Evolutionary conservation across 2,113 vertebrate species (phyloP), one percentile per base, ranked within the genome.

Genomic region (Oxyura jamaicensis): DNA sequence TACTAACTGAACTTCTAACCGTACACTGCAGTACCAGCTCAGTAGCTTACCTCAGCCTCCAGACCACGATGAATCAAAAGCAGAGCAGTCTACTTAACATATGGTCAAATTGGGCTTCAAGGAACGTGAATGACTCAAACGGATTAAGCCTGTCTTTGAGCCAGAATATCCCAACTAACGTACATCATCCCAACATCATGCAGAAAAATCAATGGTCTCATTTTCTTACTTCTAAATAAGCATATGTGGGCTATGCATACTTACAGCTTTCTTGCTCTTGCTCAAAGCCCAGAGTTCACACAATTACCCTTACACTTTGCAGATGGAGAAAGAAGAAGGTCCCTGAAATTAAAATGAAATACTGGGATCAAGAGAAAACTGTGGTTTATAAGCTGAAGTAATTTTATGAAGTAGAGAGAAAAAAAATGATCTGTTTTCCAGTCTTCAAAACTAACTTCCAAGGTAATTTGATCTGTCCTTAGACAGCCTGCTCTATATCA

Each of bases 191-290:
- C 53, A 74, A 74, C 7, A 50, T 19, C 67, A 39, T 3, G 22
- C 26, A 56, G 60, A 52, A 60, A 53, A 55, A 66, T 13, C 39
- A 25, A n/a, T 3, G 10, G 21, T 25, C 35, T 74, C 35, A 19
- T 5, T 29, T 33, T 22, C 19, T 26, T 52, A 15, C 31, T 88
- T 50, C 67, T 50, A 28, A 56, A 33, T 10, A 42, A 63, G 56
- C 20, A 22, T 17, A 46, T 0, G 0, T 8, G 58, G 35, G 13
- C 23, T 2, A n/a, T 52, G 15, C 17, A 20, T 13, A 63, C 36
- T 60, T 58, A 58, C 48, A 50, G 22, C 4, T 8, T 15, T 29
- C 7, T 22, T 28, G 7, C 9, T 58, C 58, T 58, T 36, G 3
- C 41, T 29, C 21, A 35, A 36, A 5, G 19, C 11, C 18, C 11